A percentile compares a stretch with the other conserved stretches of the same genome.
phyloP scores from a whole-genome alignment of 2,888 invertebrate species.

The Callyntrura guangdongensis region DNA sequence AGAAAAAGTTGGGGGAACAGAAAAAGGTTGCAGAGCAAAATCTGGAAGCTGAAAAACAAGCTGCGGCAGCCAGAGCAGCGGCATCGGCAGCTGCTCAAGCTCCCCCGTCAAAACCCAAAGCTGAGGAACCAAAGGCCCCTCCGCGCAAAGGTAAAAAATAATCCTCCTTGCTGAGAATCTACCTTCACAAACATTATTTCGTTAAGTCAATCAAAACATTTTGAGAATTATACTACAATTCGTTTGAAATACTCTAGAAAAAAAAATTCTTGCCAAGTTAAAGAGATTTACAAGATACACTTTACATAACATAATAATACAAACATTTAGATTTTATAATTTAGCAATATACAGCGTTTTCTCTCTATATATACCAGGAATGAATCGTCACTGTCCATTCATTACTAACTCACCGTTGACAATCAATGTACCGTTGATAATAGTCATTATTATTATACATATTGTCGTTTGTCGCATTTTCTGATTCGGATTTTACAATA shows the following conservation, averaged over 20 bases:
- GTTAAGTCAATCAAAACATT: background rate
- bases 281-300: constrained; percentile 28
- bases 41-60: constrained; percentile 81
- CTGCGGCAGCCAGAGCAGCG: constrained; percentile 80
- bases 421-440: constrained; percentile 37
- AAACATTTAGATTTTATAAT: constrained; percentile 37
- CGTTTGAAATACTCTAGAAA: constrained; percentile 63
- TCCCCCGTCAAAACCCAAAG: constrained; percentile 2
- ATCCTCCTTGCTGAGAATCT: constrained; percentile 62
- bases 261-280: background rate
- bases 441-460: background rate
- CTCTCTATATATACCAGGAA: background rate
- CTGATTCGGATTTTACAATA: background rate
- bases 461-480: background rate
- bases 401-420: constrained; percentile 9
- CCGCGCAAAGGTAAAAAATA: constrained; percentile 78
- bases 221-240: background rate
- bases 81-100: constrained; percentile 79
- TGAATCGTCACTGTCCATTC: background rate
- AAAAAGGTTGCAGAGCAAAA: constrained; percentile 83
- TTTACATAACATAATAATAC: constrained; percentile 31
- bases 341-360: background rate
- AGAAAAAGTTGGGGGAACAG: constrained; percentile 84
- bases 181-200: constrained; percentile 44
- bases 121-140: constrained; percentile 72